Evolutionary conservation across 2,797 vertebrate species (phyloP), one percentile per base, ranked within the genome.

Genomic region (Gambusia yucatana): DNA sequence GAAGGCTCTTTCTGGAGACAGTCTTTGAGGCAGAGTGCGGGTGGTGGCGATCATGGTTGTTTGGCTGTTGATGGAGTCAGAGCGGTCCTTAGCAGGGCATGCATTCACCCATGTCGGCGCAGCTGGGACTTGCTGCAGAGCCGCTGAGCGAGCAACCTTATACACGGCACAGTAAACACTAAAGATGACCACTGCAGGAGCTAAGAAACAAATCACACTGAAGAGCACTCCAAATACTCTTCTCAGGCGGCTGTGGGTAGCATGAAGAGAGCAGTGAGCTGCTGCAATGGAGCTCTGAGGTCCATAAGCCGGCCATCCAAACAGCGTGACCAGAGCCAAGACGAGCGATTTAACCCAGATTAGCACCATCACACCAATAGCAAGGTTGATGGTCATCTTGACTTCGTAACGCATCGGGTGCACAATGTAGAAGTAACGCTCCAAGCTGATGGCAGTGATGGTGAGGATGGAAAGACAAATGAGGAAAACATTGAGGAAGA

Each of bases 401-500:
- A 96, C 96, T 86, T 97, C 96, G 0, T 98, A 98, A 77, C 96
- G 96, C 96, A 99, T 96, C 0, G 98, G 98, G 57, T 98, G 97
- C n/a, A 97, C 96, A 0, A 99, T 98, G 71, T 98, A 97, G 87
- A 97, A 98, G 92, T 97, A 99, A 20, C 98, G 95, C 86, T 98
- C 98, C 8, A 99, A 95, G 0, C 97, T 98, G 85, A 99, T 98
- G 79, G 97, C 95, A 0, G 97, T 97, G 86, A 99, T 93, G 17
- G 97, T 98, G 72, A 99, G 96, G 75, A 98, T 98, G 79, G 97
- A 97, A 59, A 98, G 96, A 3, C 97, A 97, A 86, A 98, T 96
- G 87, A 99, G 96, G 78, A 97, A 97, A 20, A 98, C 95, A 0
- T 98, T 98, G 70, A 98, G 95, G 86, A 98, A 98, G 82, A 98